A percentile compares a stretch with the other conserved stretches of the same genome.
phyloP scores from a whole-genome alignment of 2,113 vertebrate genomes.

The Sarotherodon lohbergeri region DNA sequence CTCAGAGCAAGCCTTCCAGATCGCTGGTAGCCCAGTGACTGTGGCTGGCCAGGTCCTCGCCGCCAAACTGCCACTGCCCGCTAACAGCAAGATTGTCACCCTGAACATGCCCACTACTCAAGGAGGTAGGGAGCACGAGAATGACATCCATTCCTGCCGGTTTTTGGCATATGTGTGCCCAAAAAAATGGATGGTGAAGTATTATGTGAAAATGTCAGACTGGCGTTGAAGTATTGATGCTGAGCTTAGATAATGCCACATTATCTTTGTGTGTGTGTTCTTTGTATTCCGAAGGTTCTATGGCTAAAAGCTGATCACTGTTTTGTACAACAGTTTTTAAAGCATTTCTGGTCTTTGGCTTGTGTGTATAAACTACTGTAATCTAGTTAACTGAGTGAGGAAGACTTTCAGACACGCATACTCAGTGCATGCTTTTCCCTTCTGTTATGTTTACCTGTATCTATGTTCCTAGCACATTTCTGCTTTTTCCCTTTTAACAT shows the following conservation, averaged over 20 bases:
- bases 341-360: not conserved
- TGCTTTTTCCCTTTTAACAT: not conserved
- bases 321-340: not conserved
- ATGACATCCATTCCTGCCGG: not conserved
- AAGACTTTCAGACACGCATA: not conserved
- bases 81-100: constrained; percentile 98
- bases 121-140: constrained; percentile 86
- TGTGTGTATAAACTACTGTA: not conserved
- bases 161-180: not conserved
- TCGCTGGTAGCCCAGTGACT: constrained; percentile 86
- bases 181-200: constrained; percentile 20
- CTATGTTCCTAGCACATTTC: not conserved
- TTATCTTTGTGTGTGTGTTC: not conserved
- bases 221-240: not conserved
- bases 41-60: constrained; percentile 92
- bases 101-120: constrained; percentile 90
- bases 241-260: not conserved
- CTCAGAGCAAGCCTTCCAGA: constrained; percentile 92
- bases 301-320: not conserved
- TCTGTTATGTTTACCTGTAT: not conserved
- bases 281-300: not conserved
- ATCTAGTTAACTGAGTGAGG: not conserved
- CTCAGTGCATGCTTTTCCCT: not conserved
- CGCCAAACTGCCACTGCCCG: constrained; percentile 87
- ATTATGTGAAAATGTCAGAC: not conserved